These are phyloP conservation scores for Mionectes olivaceus DNA, from an alignment of 2,797 vertebrate genomes.

Conservation along the genomic window DNA sequence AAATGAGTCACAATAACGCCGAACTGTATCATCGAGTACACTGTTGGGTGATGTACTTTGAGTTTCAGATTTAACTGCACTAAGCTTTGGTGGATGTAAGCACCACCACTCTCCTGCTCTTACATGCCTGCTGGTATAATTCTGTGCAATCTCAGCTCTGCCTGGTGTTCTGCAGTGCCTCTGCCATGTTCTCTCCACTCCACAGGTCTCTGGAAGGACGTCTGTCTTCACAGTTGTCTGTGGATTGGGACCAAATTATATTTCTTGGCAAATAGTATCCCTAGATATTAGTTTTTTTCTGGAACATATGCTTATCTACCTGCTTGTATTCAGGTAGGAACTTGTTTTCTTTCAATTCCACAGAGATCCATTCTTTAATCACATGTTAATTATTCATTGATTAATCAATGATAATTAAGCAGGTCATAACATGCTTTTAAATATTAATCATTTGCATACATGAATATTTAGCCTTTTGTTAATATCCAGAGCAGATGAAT, in stretches of 20 bases:
- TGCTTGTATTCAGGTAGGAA: background rate
- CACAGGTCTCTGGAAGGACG: background rate
- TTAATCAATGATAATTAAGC: slow-evolving; percentile 29
- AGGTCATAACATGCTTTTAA: slow-evolving; percentile 29
- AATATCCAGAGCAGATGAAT: background rate
- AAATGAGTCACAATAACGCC: background rate
- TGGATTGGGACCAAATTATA: background rate
- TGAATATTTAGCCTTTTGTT: slow-evolving; percentile 34
- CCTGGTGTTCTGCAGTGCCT: background rate
- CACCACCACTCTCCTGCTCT: background rate
- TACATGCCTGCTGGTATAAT: too few species aligned
- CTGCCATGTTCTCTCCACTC: background rate
- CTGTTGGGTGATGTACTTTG: background rate
- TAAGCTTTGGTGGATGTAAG: background rate
- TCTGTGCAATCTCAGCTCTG: background rate
- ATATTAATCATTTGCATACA: slow-evolving; percentile 17
- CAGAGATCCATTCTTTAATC: slow-evolving; percentile 10
- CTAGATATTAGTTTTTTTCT: background rate
- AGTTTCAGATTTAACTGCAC: background rate
- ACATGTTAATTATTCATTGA: slow-evolving; percentile 18
- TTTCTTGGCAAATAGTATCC: background rate
- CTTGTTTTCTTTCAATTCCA: background rate
- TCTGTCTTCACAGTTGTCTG: background rate
- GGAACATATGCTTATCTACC: background rate
- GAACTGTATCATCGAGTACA: background rate